Conservation (phyloP, 1,140 invertebrate species). For the Samia ricini region DNA sequence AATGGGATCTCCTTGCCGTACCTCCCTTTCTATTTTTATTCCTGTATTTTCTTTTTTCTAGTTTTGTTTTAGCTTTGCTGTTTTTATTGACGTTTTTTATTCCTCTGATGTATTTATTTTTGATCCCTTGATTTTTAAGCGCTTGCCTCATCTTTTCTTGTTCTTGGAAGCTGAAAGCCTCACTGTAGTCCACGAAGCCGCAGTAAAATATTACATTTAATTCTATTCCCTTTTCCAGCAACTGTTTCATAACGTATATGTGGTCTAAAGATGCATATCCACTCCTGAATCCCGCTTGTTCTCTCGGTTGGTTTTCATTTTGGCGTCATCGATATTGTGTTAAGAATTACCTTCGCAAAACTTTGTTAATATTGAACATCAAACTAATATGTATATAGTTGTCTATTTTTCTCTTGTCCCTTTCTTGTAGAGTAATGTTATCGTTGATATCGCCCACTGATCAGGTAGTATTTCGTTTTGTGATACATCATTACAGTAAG, state of each 20-base stretch:
- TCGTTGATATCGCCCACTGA: not conserved
- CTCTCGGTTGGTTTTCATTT: conserved; percentile 3
- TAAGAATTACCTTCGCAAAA: conserved; percentile 2
- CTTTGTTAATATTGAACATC: not conserved
- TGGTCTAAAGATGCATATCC: conserved; percentile 1
- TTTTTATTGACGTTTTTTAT: conserved; percentile 15
- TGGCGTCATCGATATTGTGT: not conserved
- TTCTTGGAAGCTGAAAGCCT: not conserved
- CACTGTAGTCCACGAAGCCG: not conserved
- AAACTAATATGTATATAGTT: not conserved
- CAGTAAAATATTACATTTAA: not conserved
- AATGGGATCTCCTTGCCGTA: too few species aligned
- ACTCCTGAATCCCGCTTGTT: not conserved
- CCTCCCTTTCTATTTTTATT: conserved; percentile 19
- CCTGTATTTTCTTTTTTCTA: conserved; percentile 16
- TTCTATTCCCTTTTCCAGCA: not conserved
- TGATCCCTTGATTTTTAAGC: conserved; percentile 1
- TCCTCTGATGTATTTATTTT: conserved; percentile 16
- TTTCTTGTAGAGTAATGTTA: not conserved
- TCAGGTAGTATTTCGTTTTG: not conserved
- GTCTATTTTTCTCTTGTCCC: not conserved
- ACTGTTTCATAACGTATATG: not conserved
- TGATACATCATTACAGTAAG: too few species aligned
- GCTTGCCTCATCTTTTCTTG: conserved; percentile 3
- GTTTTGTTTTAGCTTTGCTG: conserved; percentile 13